phyloP scores from a whole-genome alignment of 2,113 vertebrate species.

The Neomonachus schauinslandi region DNA sequence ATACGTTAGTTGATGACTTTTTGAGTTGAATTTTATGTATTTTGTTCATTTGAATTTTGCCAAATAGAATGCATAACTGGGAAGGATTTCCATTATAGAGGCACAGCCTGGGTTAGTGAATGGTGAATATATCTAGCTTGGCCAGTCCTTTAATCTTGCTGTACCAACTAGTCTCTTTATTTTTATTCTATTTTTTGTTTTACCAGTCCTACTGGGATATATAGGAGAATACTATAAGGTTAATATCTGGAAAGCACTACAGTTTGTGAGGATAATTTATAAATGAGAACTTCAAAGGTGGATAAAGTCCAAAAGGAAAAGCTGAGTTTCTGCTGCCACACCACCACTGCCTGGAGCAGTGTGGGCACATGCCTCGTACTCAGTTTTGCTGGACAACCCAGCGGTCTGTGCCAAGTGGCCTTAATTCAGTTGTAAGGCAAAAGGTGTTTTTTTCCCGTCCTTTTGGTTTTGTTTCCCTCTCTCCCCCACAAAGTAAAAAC shows the following conservation, averaged over 20 bases:
- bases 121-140: background rate
- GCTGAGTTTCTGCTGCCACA: background rate
- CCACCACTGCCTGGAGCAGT: background rate
- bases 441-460: background rate
- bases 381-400: background rate
- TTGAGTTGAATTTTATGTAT: background rate
- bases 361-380: no score
- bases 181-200: background rate
- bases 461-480: background rate
- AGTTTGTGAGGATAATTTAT: background rate
- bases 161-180: background rate
- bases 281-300: background rate
- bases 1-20: background rate
- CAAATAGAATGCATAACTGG: background rate
- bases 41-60: constrained; percentile 12
- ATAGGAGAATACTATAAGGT: background rate
- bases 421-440: background rate
- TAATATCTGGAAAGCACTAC: background rate
- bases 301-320: background rate
- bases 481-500: background rate
- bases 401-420: background rate
- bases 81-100: background rate
- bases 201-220: background rate
- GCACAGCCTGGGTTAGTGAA: background rate
- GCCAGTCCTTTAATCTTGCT: background rate